Evolutionary conservation across 2,113 vertebrate genomes (phyloP).

Genomic region (Calyptomena viridis): DNA sequence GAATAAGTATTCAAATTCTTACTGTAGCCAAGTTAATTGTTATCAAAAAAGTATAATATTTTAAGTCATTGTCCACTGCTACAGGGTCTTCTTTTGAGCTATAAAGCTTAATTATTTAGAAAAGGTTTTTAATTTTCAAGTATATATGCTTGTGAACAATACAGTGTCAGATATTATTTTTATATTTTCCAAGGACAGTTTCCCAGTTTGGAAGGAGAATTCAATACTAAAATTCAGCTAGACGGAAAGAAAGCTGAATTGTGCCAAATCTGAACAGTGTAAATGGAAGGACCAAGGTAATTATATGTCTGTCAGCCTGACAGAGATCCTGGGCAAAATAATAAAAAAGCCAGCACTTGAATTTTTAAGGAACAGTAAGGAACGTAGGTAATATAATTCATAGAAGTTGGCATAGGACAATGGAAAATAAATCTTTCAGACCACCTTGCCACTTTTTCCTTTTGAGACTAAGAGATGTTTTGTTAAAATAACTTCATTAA

Average conservation of each 20-base stretch:
- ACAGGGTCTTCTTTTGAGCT: not conserved
- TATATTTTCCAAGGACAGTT: constrained; percentile 25
- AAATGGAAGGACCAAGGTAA: constrained; percentile 18
- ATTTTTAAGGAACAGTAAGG: not conserved
- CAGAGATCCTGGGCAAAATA: not conserved
- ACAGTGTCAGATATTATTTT: not conserved
- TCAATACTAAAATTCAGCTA: constrained; percentile 16
- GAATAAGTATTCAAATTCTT: not conserved
- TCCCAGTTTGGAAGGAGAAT: constrained; percentile 17
- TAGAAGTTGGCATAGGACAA: not conserved
- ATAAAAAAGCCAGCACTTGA: not conserved
- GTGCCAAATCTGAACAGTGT: constrained; percentile 2
- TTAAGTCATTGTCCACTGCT: not conserved
- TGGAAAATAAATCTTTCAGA: constrained; percentile 14
- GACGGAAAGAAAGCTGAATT: not conserved
- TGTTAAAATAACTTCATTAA: not conserved
- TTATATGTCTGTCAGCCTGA: constrained; percentile 28
- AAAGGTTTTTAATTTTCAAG: not conserved
- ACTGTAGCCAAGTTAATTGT: not conserved
- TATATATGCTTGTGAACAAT: not conserved
- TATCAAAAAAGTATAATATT: not conserved
- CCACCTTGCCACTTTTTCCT: not conserved
- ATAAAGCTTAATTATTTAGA: not conserved
- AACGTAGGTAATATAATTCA: not conserved
- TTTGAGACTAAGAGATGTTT: not conserved